Conservation (phyloP, 2,888 invertebrate species). For the Ophraella communa region DNA sequence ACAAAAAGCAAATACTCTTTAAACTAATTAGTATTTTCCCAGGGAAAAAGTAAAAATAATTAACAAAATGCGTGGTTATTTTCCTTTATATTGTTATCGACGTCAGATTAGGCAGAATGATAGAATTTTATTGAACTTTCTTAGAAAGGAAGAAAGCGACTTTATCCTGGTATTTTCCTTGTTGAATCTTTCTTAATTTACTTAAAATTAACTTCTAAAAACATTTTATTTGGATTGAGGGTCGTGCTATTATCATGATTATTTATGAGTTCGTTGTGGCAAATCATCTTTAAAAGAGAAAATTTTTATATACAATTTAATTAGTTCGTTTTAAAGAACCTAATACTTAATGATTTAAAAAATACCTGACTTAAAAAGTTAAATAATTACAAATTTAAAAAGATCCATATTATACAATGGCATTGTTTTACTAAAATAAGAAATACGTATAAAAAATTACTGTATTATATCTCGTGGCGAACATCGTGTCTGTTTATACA, state of each 20-base stretch:
- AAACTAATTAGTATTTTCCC: constrained; percentile 13
- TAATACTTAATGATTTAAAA: too few species aligned
- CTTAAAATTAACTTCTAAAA: constrained; percentile 10
- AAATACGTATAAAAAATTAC: too few species aligned
- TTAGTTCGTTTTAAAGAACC: too few species aligned
- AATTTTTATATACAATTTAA: too few species aligned
- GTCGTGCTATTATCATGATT: constrained; percentile 6
- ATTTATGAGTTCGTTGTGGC: constrained; percentile 10
- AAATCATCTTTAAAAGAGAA: background rate
- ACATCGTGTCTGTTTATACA: too few species aligned
- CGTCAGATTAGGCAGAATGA: constrained; percentile 15
- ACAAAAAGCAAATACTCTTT: constrained; percentile 2
- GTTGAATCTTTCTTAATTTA: constrained; percentile 8
- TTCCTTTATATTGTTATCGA: constrained; percentile 19
- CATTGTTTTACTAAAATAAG: too few species aligned
- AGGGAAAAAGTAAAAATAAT: constrained; percentile 16
- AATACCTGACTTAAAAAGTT: too few species aligned
- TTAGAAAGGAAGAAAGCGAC: constrained; percentile 1
- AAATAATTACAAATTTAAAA: too few species aligned
- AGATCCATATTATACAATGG: too few species aligned
- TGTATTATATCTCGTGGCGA: too few species aligned
- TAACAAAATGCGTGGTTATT: constrained; percentile 19
- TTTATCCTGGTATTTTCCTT: constrained; percentile 16
- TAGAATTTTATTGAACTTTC: constrained; percentile 2
- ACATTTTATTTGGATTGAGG: background rate